phyloP scores from a whole-genome alignment of 2,888 invertebrate species.

The Vannuccia rotundouncinata region DNA sequence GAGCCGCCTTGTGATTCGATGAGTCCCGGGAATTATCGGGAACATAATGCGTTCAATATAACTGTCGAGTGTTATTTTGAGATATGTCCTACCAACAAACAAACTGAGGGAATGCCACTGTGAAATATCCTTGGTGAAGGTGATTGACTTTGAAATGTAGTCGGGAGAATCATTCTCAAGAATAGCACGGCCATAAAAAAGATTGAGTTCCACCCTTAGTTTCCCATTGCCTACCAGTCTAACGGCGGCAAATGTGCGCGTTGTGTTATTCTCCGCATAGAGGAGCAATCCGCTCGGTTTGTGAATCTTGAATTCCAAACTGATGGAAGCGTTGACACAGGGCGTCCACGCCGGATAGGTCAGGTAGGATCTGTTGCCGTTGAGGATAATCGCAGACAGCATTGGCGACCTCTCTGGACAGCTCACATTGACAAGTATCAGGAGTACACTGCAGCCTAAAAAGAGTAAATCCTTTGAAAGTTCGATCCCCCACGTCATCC shows the following conservation, averaged over 20 bases:
- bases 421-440: no score
- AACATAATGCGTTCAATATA: not conserved
- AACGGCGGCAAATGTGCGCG: not conserved
- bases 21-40: not conserved
- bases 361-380: conserved; percentile 28
- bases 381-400: not conserved
- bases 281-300: conserved; percentile 8
- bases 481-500: no score
- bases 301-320: not conserved
- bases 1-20: not conserved
- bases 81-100: not conserved
- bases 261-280: conserved; percentile 21
- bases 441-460: no score
- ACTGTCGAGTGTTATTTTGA: not conserved
- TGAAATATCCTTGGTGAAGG: not conserved
- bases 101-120: not conserved
- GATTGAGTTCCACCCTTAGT: conserved; percentile 13
- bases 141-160: not conserved
- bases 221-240: not conserved
- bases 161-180: not conserved
- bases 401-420: no score
- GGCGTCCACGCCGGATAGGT: conserved; percentile 22
- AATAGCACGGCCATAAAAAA: not conserved
- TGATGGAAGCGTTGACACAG: conserved; percentile 1
- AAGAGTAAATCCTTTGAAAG: no score